A percentile compares a stretch with the other conserved stretches of the same genome.
Conservation (phyloP, 2,113 vertebrate species). For the Varanus komodoensis region DNA sequence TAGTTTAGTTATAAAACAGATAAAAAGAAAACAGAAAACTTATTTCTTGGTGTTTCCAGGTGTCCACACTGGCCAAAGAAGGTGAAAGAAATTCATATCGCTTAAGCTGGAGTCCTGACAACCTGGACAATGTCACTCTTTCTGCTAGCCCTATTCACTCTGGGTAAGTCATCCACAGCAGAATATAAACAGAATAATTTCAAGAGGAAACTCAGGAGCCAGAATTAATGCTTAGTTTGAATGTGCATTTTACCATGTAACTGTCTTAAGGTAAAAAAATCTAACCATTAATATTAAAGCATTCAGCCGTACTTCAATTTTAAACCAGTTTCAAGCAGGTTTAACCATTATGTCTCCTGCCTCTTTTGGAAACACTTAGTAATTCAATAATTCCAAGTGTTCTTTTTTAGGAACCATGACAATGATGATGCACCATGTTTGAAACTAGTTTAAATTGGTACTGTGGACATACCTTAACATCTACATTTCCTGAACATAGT, state of each 20-base stretch:
- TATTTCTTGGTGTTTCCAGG: conserved; percentile 73
- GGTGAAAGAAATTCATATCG: conserved; percentile 89
- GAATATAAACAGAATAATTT: conserved; percentile 42
- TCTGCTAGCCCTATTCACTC: conserved; percentile 96
- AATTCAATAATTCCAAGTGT: neutral
- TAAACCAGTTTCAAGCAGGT: neutral
- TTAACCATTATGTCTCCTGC: neutral
- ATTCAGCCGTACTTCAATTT: neutral
- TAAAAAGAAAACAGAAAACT: neutral
- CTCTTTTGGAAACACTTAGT: neutral
- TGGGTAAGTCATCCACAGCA: conserved; percentile 84
- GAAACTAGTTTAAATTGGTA: neutral
- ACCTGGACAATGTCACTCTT: conserved; percentile 95
- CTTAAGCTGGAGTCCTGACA: conserved; percentile 92
- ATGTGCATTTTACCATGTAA: conserved; percentile 49
- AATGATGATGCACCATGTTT: neutral
- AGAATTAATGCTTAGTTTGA: conserved; percentile 48
- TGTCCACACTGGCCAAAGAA: conserved; percentile 85
- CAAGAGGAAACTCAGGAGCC: conserved; percentile 43
- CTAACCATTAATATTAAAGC: conserved; percentile 28
- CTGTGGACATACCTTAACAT: neutral
- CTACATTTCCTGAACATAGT: neutral
- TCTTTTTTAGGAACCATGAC: neutral
- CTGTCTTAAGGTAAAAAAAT: conserved; percentile 44
- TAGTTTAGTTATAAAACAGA: neutral